Evolutionary conservation across 2,888 invertebrate genomes (phyloP), one percentile per base, ranked within the genome.

Genomic region (Branchipolynoe longqiensis): DNA sequence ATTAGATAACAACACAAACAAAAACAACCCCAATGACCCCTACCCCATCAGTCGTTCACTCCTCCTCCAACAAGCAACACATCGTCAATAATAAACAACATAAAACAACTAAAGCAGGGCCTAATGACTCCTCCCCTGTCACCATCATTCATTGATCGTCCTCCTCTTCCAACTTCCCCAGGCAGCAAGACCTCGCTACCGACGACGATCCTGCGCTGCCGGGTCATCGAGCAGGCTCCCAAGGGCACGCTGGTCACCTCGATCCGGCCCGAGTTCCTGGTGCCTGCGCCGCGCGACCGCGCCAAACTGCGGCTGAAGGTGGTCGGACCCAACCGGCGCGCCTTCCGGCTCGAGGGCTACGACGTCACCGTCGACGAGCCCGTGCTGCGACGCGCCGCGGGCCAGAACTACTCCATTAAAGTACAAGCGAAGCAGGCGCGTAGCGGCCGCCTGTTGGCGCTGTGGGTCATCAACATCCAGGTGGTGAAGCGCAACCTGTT

Each of bases 401-500:
- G 69, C 69, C 64, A 64, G 36, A 69, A 48, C 41, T 84, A 84
- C 62, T 84, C 48, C 54, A 69, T 84, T 31, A 69, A 64, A 14
- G 36, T 84, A 6, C 62, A 84, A 28, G 84, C 62, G 18, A 58
- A 25, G 28, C n/a, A 62, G 25, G 14, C 69, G n/a, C 18, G 22
- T 22, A 40, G 62, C n/a, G 64, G 62, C 2, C 41, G 38, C 2
- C 33, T 84, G 40, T 2, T 84, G 12, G 84, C 64, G 6, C 12
- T 84, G 33, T 84, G 84, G 84, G 64, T 48, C 48, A 62, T 84
- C 54, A 41, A 59, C 28, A 84, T 84, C 31, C 48, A 64, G 54
- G 84, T 84, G 48, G 48, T 62, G 18, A 64, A 69, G 25, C 59
- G 62, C 14, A 84, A 84, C 69, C 48, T 41, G 3, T 69, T 73